Evolutionary conservation across 2,113 vertebrate species (phyloP).

Genomic region (Aspiorhynchus laticeps): DNA sequence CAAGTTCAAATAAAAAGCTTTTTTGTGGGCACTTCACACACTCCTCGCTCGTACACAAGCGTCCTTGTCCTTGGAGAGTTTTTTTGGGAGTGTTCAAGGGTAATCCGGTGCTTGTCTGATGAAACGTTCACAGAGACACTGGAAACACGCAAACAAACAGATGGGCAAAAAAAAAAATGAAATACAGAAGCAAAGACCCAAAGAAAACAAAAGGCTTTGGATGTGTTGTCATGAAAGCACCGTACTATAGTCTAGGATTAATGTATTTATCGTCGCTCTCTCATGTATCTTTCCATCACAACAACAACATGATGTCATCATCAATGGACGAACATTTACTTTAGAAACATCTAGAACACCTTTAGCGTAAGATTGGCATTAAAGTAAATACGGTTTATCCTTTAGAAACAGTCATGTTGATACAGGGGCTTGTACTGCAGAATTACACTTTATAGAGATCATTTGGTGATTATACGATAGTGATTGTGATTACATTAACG

Average conservation of each 20-base stretch:
- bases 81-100: conserved; percentile 43
- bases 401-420: background rate
- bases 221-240: conserved; percentile 66
- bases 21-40: conserved; percentile 32
- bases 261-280: conserved; percentile 61
- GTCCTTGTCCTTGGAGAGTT: conserved; percentile 64
- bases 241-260: conserved; percentile 73
- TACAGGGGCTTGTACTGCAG: background rate
- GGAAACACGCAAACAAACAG: conserved; percentile 44
- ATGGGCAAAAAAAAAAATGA: conserved; percentile 54
- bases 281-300: background rate
- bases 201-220: conserved; percentile 21
- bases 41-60: conserved; percentile 33
- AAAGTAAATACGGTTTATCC: background rate
- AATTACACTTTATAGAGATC: background rate
- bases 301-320: conserved; percentile 10
- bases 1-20: conserved; percentile 35
- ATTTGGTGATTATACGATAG: background rate
- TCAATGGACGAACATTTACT: background rate
- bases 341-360: background rate
- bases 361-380: background rate
- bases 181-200: conserved; percentile 59
- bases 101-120: conserved; percentile 44
- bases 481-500: background rate
- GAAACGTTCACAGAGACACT: conserved; percentile 41